These are phyloP conservation scores for Dasypolia templi DNA, from an alignment of 2,888 invertebrate genomes.

Conservation along the genomic window DNA sequence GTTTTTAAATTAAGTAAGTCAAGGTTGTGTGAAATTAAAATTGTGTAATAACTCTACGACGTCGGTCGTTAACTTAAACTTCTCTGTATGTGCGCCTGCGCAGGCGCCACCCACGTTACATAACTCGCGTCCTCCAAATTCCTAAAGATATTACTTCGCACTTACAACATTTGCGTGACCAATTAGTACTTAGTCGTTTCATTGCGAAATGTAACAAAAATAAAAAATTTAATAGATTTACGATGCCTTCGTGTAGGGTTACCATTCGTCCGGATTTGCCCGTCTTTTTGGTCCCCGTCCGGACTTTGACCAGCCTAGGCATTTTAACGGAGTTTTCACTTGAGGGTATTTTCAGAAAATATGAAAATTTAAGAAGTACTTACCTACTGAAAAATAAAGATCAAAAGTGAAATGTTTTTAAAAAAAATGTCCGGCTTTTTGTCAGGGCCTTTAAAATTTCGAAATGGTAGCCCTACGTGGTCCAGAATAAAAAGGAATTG, in stretches of 20 bases:
- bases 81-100: conserved; percentile 55
- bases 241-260: not conserved
- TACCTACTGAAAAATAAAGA: not conserved
- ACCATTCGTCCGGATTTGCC: not conserved
- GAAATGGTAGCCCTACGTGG: not conserved
- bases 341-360: not conserved
- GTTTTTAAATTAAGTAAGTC: conserved; percentile 52
- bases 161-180: conserved; percentile 68
- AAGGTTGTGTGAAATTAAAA: conserved; percentile 58
- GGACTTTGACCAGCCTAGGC: not conserved
- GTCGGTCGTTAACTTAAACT: conserved; percentile 43
- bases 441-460: not conserved
- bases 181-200: conserved; percentile 61
- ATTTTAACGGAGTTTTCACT: not conserved
- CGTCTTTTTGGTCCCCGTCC: not conserved
- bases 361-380: not conserved
- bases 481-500: conserved; percentile 17
- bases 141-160: conserved; percentile 69
- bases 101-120: conserved; percentile 66
- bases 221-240: conserved; percentile 34
- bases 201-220: conserved; percentile 55
- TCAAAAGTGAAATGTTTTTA: not conserved
- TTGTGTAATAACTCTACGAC: conserved; percentile 33
- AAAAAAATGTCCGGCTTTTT: not conserved
- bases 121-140: conserved; percentile 73